Base-by-base conservation (phyloP, 2,888 invertebrate species). In the Ferrisia virgata region DNA sequence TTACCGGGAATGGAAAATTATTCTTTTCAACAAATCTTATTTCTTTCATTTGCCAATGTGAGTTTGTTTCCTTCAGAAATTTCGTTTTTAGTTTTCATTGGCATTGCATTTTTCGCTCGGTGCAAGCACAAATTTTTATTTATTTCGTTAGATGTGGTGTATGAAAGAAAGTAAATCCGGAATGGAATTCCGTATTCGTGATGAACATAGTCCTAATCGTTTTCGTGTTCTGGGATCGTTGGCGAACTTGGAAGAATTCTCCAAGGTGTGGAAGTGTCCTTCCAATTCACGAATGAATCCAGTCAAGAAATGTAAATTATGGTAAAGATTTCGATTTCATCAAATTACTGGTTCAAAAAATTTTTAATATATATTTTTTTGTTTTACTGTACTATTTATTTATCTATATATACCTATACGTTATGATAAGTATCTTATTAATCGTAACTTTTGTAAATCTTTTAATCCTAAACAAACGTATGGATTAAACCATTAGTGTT, bases 201-300 rank as follows among this genome's bases (percentile, higher is more conserved):
- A 64, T 18, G 82, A 64, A 31, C 69, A 64, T 22, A 69, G 64
- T 69, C 82, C 64, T 28, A 28, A 25, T 1, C 93, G 94, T 87
- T 96, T 93, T 88, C 91, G 96, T 85, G 96, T 96, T 0, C 93
- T 94, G 86, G 96, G 96, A 0, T 94, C 96, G 0, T 90, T 97
- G 82, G 93, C 94, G 15, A 97, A 97, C 88, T 90, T 95, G 86
- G 91, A 90, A 64, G 96, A 96, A 88, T 97, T 97, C 88, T 91
- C 95, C 13, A 89, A 92, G 53, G 94, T 93, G 86, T 96, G 96
- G 88, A 90, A 92, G 28, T 97, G 96, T 88, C 91, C 92, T 6
- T 86, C 89, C 1, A 93, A 93, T 18, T 91, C 93, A 0, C 91
- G 91, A 86, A 96, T 96, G 96, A 96, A 96, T 89, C 96, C 96